Evolutionary conservation across 1,140 invertebrate species (phyloP).

Genomic region (Ostrea denselamellosa): DNA sequence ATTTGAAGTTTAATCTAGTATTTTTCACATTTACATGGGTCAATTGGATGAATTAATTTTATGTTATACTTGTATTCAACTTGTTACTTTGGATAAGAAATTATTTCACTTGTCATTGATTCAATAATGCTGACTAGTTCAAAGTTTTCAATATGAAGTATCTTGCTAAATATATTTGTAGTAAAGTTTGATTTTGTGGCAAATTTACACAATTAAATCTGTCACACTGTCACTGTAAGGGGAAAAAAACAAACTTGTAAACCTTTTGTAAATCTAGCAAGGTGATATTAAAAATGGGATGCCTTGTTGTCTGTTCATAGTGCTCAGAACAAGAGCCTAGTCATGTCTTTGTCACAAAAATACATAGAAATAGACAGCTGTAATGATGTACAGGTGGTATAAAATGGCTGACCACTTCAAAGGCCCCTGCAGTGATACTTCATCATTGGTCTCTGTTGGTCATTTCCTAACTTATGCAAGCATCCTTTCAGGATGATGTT

Average conservation of each 20-base stretch:
- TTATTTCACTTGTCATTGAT: too few species aligned
- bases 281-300: background rate
- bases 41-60: too few species aligned
- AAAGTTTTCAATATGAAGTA: too few species aligned
- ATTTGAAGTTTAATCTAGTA: too few species aligned
- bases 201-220: background rate
- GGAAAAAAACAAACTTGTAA: background rate
- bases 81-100: too few species aligned
- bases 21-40: too few species aligned
- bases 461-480: background rate
- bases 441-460: background rate
- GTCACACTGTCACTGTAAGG: background rate
- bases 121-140: too few species aligned
- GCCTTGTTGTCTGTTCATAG: background rate
- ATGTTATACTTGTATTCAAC: too few species aligned
- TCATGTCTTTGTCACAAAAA: conserved; percentile 29
- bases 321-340: background rate
- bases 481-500: background rate
- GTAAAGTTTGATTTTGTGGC: background rate
- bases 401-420: conserved; percentile 27
- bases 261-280: background rate
- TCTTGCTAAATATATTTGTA: background rate
- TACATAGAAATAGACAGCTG: background rate
- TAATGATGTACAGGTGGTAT: conserved; percentile 33
- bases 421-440: background rate